Evolutionary conservation across 2,113 vertebrate genomes (phyloP).

Genomic region (Henicopernis longicauda): DNA sequence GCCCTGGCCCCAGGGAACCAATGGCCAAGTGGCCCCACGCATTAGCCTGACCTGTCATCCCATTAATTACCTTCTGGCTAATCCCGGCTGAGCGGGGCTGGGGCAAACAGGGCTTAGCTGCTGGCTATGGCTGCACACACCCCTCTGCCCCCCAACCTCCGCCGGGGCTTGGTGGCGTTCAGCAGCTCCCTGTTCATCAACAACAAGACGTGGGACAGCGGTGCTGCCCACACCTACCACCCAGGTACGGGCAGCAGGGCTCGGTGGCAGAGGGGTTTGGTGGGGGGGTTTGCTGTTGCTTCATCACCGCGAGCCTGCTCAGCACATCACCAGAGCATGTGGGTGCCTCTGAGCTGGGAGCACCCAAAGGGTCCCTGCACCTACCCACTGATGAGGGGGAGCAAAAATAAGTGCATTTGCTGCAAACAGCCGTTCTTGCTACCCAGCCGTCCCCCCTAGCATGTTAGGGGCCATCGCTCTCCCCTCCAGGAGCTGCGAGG

Average conservation of each 20-base stretch:
- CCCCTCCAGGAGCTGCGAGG: fast-evolving
- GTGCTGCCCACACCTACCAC: conserved; percentile 38
- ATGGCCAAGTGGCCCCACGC: fast-evolving
- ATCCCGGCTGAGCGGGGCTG: background rate
- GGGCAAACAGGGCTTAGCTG: fast-evolving
- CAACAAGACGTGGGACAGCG: conserved; percentile 76
- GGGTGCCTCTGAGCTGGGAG: background rate
- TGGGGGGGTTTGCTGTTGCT: background rate
- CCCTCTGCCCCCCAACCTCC: conserved; percentile 70
- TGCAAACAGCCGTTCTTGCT: background rate
- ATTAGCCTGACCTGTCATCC: background rate
- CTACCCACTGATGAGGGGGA: background rate
- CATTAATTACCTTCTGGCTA: background rate
- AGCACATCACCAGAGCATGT: background rate
- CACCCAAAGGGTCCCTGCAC: background rate
- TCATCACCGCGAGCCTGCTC: fast-evolving
- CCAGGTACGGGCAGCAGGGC: conserved; percentile 61
- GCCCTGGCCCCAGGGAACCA: background rate
- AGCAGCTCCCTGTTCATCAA: conserved; percentile 76
- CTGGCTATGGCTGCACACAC: background rate
- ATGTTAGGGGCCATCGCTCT: fast-evolving
- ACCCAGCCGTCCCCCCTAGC: fast-evolving
- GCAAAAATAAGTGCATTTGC: background rate
- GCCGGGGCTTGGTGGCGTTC: conserved; percentile 68
- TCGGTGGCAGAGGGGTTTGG: fast-evolving